Evolutionary conservation across 2,797 vertebrate species (phyloP).

Genomic region (Enteromius mattozi): DNA sequence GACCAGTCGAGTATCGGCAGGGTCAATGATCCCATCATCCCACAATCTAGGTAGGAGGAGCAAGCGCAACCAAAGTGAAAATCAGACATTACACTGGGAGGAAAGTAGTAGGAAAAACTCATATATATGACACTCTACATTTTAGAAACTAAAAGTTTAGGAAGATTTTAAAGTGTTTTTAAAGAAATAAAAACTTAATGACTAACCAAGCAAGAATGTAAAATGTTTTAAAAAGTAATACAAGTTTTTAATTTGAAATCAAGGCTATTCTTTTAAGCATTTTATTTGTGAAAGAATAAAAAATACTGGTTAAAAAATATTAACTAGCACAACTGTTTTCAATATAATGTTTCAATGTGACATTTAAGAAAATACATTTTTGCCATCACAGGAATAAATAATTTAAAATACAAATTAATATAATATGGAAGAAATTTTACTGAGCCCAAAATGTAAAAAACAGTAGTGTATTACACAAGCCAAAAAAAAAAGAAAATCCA

Average conservation of each 20-base stretch:
- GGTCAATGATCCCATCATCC: slow-evolving; percentile 98
- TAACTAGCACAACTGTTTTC: neutral
- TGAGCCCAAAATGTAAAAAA: neutral
- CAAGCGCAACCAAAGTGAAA: slow-evolving; percentile 39
- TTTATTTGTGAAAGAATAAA: neutral
- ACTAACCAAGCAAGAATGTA: neutral
- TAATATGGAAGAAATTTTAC: neutral
- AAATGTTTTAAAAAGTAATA: neutral
- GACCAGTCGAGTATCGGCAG: slow-evolving; percentile 92
- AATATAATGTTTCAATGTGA: neutral
- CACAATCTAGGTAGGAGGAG: slow-evolving; percentile 82
- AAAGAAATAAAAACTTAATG: neutral
- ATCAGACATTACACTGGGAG: neutral
- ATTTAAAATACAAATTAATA: neutral
- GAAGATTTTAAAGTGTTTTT: too few species aligned
- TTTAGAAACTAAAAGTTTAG: neutral
- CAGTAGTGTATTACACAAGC: neutral
- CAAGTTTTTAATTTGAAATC: neutral
- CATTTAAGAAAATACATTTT: neutral
- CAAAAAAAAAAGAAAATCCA: neutral
- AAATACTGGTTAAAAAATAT: neutral
- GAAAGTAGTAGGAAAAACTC: neutral
- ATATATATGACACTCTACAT: neutral
- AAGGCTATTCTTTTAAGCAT: neutral
- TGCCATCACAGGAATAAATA: neutral